phyloP scores from a whole-genome alignment of 2,888 invertebrate species.

The Arrhopalites spinosus region DNA sequence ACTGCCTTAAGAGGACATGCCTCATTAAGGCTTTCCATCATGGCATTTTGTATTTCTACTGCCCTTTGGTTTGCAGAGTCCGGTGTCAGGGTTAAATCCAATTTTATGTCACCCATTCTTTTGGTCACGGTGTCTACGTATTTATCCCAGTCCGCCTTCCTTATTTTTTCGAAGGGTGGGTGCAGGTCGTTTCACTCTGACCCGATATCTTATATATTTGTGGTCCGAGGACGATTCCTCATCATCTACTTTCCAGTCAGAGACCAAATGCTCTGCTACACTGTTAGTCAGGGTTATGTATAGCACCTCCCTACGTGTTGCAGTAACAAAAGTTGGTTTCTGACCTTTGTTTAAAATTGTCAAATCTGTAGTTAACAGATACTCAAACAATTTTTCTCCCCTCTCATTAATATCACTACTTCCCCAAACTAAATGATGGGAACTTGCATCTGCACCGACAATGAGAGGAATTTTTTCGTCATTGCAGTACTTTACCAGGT shows the following conservation, averaged over 20 bases:
- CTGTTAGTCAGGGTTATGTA: constrained; percentile 19
- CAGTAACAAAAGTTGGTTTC: constrained; percentile 10
- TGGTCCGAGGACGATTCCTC: constrained; percentile 20
- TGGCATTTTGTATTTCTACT: background rate
- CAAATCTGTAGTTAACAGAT: background rate
- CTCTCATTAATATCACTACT: constrained; percentile 14
- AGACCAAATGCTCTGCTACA: background rate
- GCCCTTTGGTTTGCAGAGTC: background rate
- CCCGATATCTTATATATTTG: background rate
- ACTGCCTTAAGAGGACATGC: constrained; percentile 32
- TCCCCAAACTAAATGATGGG: constrained; percentile 17
- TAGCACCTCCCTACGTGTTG: constrained; percentile 9
- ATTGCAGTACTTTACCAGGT: background rate
- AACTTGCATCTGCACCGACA: constrained; percentile 23
- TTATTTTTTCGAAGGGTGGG: background rate
- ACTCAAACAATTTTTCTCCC: constrained; percentile 5
- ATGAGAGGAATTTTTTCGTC: background rate
- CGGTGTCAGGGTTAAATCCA: background rate
- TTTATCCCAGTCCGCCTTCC: constrained; percentile 30
- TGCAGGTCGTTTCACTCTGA: background rate
- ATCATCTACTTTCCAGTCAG: constrained; percentile 8
- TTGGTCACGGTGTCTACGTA: background rate
- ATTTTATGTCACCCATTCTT: background rate
- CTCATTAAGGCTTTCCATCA: background rate
- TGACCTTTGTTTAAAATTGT: background rate